phyloP scores from a whole-genome alignment of 2,888 invertebrate species.

The Sisyra terminalis region DNA sequence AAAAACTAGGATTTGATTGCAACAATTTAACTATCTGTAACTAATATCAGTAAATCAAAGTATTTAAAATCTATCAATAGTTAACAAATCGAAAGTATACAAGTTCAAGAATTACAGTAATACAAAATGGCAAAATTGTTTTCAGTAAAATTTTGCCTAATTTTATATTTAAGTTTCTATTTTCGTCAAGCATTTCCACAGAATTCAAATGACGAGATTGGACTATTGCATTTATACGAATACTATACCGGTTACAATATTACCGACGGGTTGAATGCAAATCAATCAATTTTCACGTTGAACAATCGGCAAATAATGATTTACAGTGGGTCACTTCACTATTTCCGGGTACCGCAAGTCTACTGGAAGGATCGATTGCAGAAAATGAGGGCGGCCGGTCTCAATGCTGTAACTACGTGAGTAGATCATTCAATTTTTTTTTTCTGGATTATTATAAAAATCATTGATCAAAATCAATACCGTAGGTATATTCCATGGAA shows the following conservation, averaged over 20 bases:
- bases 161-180: no score
- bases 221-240: no score
- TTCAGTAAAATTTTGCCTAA: no score
- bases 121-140: no score
- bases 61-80: no score
- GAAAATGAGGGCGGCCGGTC: conserved; percentile 65
- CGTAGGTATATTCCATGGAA: conserved; percentile 79
- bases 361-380: conserved; percentile 67
- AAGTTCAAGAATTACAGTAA: no score
- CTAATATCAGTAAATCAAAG: no score
- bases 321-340: conserved; percentile 51
- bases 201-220: no score
- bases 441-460: neutral
- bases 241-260: conserved; percentile 26
- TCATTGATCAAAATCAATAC: neutral
- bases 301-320: conserved; percentile 27
- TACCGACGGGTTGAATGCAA: conserved; percentile 17
- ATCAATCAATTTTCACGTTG: conserved; percentile 22
- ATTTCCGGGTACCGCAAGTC: conserved; percentile 62
- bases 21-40: no score
- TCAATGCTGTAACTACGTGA: conserved; percentile 67
- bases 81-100: no score
- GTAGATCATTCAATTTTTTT: neutral
- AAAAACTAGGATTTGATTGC: no score
- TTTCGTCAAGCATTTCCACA: no score